phyloP scores from a whole-genome alignment of 1,140 invertebrate genomes.

The Drosophila oshimai region DNA sequence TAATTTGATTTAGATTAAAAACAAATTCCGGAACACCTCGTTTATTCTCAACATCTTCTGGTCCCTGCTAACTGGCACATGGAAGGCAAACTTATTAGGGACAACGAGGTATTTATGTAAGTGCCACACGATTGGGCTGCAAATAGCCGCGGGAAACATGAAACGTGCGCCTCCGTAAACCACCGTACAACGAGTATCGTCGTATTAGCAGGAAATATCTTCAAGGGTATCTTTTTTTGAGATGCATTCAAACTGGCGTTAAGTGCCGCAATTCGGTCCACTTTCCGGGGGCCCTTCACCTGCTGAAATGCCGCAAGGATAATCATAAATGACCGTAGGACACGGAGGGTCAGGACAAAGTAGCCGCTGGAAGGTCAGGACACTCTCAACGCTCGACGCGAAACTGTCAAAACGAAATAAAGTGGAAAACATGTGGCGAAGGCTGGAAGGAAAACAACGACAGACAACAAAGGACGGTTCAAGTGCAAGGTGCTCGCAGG shows the following conservation, averaged over 20 bases:
- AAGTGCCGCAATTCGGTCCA: slow-evolving; percentile 63
- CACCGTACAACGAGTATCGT: neutral
- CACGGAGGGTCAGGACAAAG: slow-evolving; percentile 18
- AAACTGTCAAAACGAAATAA: slow-evolving; percentile 65
- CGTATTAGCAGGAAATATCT: slow-evolving; percentile 11
- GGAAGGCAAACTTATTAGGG: slow-evolving; percentile 61
- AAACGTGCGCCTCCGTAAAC: slow-evolving; percentile 68
- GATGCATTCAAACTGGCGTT: slow-evolving; percentile 58
- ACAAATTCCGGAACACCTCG: slow-evolving; percentile 11
- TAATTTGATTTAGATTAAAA: too few species aligned
- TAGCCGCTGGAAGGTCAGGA: neutral
- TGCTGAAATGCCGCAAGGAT: slow-evolving; percentile 66
- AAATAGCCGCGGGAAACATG: slow-evolving; percentile 68
- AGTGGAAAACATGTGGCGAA: slow-evolving; percentile 39
- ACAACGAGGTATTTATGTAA: slow-evolving; percentile 69
- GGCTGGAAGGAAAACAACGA: slow-evolving; percentile 23
- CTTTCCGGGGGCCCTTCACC: slow-evolving; percentile 37
- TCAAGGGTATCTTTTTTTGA: slow-evolving; percentile 23
- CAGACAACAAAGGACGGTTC: slow-evolving; percentile 45
- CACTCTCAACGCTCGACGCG: slow-evolving; percentile 18
- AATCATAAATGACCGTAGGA: slow-evolving; percentile 56
- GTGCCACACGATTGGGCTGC: slow-evolving; percentile 75
- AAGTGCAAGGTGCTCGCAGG: slow-evolving; percentile 16
- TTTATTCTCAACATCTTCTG: neutral
- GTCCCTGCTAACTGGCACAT: neutral